Evolutionary conservation across 2,113 vertebrate species (phyloP).

Genomic region (Paradoxurus hermaphroditus): DNA sequence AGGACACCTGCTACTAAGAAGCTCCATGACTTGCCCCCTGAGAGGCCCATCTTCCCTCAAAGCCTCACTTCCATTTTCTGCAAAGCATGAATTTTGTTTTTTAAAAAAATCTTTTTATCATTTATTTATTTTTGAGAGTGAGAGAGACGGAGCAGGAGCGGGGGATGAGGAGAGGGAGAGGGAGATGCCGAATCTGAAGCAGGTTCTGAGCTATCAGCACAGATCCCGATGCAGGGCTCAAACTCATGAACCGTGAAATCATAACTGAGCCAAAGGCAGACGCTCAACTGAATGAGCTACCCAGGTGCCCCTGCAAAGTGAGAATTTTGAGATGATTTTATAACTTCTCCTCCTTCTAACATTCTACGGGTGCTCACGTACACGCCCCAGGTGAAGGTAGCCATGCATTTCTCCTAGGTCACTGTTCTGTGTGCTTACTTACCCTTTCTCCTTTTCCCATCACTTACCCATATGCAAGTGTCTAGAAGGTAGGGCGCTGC

Average conservation of each 20-base stretch:
- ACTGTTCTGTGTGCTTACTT: not conserved
- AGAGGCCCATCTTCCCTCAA: not conserved
- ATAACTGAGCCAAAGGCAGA: too few species aligned
- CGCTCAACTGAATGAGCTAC: too few species aligned
- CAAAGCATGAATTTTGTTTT: not conserved
- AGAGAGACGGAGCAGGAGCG: too few species aligned
- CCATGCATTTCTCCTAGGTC: fast-evolving
- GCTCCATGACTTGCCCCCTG: not conserved
- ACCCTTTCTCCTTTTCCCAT: not conserved
- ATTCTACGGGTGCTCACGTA: not conserved
- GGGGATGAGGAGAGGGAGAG: too few species aligned
- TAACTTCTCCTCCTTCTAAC: not conserved
- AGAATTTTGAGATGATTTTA: not conserved
- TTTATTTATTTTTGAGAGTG: too few species aligned
- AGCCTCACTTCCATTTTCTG: not conserved
- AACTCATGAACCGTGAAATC: too few species aligned
- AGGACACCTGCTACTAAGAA: not conserved
- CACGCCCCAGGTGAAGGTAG: fast-evolving
- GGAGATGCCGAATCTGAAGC: too few species aligned
- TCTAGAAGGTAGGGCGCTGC: not conserved
- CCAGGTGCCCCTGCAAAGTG: not conserved
- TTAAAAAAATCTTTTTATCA: too few species aligned
- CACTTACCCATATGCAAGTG: too few species aligned
- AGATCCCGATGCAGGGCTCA: too few species aligned
- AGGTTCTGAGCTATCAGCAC: too few species aligned